These are phyloP conservation scores for Engystomops pustulosus DNA, from an alignment of 2,113 vertebrate species.

Conservation along the genomic window DNA sequence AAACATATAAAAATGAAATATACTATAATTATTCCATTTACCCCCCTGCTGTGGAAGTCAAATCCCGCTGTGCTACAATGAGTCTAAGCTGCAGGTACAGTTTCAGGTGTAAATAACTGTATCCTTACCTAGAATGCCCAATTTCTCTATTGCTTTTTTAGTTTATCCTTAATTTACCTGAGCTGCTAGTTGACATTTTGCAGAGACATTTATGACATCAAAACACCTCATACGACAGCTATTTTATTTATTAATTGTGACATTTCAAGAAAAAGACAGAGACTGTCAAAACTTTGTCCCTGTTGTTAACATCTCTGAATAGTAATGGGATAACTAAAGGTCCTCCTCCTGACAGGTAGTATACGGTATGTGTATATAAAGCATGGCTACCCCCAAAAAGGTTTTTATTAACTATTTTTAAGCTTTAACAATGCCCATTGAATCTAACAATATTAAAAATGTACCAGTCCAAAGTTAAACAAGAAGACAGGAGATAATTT, in stretches of 20 bases:
- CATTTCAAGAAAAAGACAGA: neutral
- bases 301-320: neutral
- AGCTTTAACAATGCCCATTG: too few species aligned
- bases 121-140: neutral
- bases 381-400: neutral
- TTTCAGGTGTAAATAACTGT: neutral
- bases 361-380: neutral
- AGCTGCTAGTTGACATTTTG: neutral
- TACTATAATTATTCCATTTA: too few species aligned
- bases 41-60: too few species aligned
- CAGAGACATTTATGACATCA: neutral
- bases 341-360: neutral
- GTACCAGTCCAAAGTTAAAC: too few species aligned
- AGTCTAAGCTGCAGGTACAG: too few species aligned
- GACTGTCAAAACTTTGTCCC: neutral
- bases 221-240: neutral
- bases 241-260: constrained; percentile 8
- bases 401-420: too few species aligned
- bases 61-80: neutral
- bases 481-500: too few species aligned
- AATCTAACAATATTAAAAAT: too few species aligned
- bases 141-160: neutral
- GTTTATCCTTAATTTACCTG: neutral
- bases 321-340: neutral
- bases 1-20: too few species aligned